A percentile compares a stretch with the other conserved stretches of the same genome.
These are phyloP conservation scores for Calypte anna DNA, from an alignment of 2,113 vertebrate species.

Conservation along the genomic window DNA sequence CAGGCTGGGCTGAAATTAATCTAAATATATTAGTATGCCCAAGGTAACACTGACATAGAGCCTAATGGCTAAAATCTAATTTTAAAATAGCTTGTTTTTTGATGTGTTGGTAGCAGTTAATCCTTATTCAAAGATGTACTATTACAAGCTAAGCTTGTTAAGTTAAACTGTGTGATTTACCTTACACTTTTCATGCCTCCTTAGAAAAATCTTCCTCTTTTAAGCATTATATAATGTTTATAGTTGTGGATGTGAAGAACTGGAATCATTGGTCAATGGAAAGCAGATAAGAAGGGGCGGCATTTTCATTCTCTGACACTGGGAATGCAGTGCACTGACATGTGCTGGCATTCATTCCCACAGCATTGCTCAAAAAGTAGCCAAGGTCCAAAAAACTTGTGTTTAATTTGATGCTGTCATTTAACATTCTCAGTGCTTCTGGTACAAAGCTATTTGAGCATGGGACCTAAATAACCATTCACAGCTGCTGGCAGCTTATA, in stretches of 20 bases:
- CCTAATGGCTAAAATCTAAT: background rate
- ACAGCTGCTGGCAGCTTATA: constrained; percentile 52
- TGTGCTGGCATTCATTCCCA: background rate
- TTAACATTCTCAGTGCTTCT: constrained; percentile 30
- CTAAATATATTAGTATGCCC: background rate
- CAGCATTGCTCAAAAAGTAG: background rate
- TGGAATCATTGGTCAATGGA: background rate
- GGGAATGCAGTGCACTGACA: accelerated
- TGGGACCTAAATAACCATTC: constrained; percentile 14
- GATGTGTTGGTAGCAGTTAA: background rate
- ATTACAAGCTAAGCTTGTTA: background rate
- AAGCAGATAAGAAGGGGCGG: background rate
- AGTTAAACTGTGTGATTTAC: background rate
- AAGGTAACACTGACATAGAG: background rate
- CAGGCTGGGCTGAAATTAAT: background rate
- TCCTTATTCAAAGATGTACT: background rate
- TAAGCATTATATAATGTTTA: background rate
- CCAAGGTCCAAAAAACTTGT: background rate
- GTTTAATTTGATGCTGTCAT: constrained; percentile 22
- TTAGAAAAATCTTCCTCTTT: background rate
- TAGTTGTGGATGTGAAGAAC: background rate
- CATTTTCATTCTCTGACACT: background rate
- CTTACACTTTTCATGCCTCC: background rate
- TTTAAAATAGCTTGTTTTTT: constrained; percentile 22
- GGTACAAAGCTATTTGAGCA: background rate